phyloP scores from a whole-genome alignment of 2,888 invertebrate genomes.

The Poecilus cupreus region DNA sequence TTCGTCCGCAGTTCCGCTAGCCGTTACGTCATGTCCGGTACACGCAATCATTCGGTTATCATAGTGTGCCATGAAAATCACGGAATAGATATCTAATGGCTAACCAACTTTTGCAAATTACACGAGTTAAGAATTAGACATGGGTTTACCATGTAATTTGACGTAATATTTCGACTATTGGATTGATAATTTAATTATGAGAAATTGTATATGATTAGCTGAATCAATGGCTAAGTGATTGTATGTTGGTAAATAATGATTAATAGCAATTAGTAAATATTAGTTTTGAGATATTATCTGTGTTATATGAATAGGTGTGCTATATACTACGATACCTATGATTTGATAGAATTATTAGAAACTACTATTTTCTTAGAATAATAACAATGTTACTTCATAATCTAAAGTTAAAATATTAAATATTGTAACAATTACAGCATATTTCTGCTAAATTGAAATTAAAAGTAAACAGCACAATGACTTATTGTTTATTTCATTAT shows the following conservation, averaged over 20 bases:
- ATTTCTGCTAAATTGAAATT: background rate
- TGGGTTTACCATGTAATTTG: constrained; percentile 8
- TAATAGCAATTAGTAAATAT: background rate
- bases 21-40: constrained; percentile 36
- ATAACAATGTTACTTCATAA: background rate
- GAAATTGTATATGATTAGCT: constrained; percentile 20
- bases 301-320: background rate
- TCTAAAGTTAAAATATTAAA: background rate
- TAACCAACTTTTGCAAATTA: constrained; percentile 19
- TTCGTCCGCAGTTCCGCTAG: constrained; percentile 39
- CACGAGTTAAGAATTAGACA: background rate
- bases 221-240: constrained; percentile 9
- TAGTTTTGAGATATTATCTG: background rate
- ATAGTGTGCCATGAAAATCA: constrained; percentile 18
- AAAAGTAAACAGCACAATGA: background rate
- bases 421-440: background rate
- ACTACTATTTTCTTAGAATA: background rate
- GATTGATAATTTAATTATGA: constrained; percentile 10
- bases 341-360: background rate
- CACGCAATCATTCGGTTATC: constrained; percentile 44
- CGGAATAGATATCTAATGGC: background rate
- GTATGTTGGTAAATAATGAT: background rate
- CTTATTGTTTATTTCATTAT: too few relatives aligned
- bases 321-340: background rate
- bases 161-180: background rate